These are phyloP conservation scores for Megalops atlanticus DNA, from an alignment of 2,113 vertebrate species.

Conservation along the genomic window DNA sequence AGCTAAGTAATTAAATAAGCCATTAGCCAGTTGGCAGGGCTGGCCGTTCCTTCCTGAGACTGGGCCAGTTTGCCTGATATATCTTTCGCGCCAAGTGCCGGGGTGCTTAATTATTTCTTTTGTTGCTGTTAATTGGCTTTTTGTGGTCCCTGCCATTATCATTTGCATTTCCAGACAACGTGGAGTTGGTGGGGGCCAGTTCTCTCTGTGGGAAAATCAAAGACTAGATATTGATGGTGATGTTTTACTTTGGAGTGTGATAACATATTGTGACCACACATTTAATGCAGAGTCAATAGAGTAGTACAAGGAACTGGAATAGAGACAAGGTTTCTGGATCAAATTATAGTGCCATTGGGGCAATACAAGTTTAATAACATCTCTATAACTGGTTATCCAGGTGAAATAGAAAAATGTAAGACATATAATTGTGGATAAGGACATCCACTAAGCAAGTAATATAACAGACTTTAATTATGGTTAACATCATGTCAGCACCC, in stretches of 20 bases:
- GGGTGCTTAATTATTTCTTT: neutral
- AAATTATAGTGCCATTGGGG: neutral
- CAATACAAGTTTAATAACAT: neutral
- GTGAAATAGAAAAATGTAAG: neutral
- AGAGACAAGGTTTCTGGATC: neutral
- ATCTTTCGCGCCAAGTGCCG: slow-evolving; percentile 8
- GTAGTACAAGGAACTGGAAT: neutral
- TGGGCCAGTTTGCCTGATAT: slow-evolving; percentile 8
- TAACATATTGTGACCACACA: neutral
- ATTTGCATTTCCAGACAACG: neutral
- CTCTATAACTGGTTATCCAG: neutral
- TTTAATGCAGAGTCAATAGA: neutral
- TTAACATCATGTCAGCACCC: neutral
- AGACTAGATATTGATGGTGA: neutral
- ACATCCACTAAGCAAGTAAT: neutral
- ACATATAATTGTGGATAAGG: neutral
- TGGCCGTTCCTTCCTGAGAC: slow-evolving; percentile 3
- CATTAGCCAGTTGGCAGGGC: slow-evolving; percentile 15
- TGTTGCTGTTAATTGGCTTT: neutral
- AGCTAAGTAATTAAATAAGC: slow-evolving; percentile 26
- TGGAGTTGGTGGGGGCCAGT: neutral
- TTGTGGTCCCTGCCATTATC: neutral
- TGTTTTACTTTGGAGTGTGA: neutral
- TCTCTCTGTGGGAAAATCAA: neutral
- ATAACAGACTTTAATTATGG: neutral